A percentile compares a stretch with the other conserved stretches of the same genome.
Conservation (phyloP, 2,797 vertebrate species). For the Trachops cirrhosus region DNA sequence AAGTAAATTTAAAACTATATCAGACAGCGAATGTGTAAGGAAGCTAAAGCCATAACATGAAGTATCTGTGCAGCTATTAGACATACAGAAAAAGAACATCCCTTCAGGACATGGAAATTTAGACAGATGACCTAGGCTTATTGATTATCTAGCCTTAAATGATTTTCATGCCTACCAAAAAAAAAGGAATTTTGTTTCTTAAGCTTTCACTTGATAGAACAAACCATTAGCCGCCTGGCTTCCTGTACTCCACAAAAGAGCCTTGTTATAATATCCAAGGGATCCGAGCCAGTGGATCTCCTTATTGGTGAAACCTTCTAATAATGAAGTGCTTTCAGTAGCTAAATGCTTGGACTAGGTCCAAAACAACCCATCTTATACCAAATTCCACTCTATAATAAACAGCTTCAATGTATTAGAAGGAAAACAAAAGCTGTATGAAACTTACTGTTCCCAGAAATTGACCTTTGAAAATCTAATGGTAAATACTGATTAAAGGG, state of each 20-base stretch:
- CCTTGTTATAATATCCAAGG: conserved; percentile 59
- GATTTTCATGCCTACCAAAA: conserved; percentile 27
- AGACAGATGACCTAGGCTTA: conserved; percentile 36
- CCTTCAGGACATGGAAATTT: conserved; percentile 42
- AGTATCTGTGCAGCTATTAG: conserved; percentile 14
- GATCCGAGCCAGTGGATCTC: conserved; percentile 49
- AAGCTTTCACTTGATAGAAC: conserved; percentile 60
- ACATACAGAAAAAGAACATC: background rate
- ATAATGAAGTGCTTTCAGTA: conserved; percentile 68
- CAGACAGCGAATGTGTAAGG: background rate
- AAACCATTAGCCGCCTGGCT: conserved; percentile 48
- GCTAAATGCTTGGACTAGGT: conserved; percentile 55
- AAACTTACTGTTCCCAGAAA: conserved; percentile 51
- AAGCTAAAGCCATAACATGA: conserved; percentile 20
- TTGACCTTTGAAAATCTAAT: conserved; percentile 48
- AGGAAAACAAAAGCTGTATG: conserved; percentile 40
- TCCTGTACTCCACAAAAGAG: conserved; percentile 54
- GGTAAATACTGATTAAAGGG: conserved; percentile 21
- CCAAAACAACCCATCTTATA: conserved; percentile 62
- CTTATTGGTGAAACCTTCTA: conserved; percentile 64
- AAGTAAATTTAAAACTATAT: background rate
- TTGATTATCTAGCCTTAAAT: background rate
- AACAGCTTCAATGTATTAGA: conserved; percentile 43
- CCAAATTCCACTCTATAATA: conserved; percentile 53
- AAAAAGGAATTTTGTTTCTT: conserved; percentile 43